Percentiles rank a stretch among this genome's conserved stretches.
These are phyloP conservation scores for Elaphurus davidianus DNA, from an alignment of 2,113 vertebrate species.

Conservation along the genomic window DNA sequence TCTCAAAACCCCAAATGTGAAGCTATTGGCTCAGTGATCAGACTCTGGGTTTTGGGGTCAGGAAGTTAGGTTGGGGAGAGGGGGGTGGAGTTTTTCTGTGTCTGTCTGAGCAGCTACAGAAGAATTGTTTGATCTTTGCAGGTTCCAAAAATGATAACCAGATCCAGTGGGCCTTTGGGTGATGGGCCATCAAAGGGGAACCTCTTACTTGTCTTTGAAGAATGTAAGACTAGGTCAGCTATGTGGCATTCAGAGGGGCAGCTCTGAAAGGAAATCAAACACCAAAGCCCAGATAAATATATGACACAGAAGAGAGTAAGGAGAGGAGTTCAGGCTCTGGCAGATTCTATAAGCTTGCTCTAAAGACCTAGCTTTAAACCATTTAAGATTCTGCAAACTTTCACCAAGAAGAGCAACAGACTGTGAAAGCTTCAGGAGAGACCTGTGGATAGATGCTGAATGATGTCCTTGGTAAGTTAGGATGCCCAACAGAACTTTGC, in stretches of 20 bases:
- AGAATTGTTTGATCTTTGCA: constrained; percentile 77
- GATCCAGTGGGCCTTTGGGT: constrained; percentile 32
- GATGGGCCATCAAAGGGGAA: background rate
- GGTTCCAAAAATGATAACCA: constrained; percentile 60
- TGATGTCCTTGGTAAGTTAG: background rate
- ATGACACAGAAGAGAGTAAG: background rate
- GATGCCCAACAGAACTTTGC: background rate
- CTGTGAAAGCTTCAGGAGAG: background rate
- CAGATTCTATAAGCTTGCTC: background rate
- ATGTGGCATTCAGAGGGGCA: constrained; percentile 3
- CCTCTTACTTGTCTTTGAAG: background rate
- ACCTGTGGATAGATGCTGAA: background rate
- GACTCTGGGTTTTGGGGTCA: constrained; percentile 78
- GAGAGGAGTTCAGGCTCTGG: background rate
- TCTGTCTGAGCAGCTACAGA: constrained; percentile 67
- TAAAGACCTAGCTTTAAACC: background rate
- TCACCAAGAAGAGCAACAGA: background rate
- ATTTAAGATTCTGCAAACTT: background rate
- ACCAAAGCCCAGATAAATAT: background rate
- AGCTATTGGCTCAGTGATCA: constrained; percentile 72
- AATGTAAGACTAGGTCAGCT: background rate
- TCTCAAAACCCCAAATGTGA: constrained; percentile 59
- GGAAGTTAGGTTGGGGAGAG: constrained; percentile 79
- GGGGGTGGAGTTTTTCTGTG: constrained; percentile 76
- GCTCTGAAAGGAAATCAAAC: background rate